Evolutionary conservation across 2,888 invertebrate genomes (phyloP), one percentile per base, ranked within the genome.

Genomic region (Eilema caniola): DNA sequence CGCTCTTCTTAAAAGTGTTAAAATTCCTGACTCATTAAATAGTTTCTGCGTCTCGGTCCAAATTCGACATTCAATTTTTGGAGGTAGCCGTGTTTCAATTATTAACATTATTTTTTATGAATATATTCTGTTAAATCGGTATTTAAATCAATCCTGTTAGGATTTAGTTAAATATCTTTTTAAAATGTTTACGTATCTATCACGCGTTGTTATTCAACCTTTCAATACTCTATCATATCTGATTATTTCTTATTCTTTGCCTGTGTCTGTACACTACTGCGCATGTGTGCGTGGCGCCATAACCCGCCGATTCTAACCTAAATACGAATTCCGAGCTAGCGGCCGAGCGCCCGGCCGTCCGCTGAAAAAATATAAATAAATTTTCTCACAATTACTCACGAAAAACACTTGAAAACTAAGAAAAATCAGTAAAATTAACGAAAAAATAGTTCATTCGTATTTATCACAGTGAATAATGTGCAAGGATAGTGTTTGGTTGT

Each of bases 231-330:
- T 16, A 5, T 37, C 59, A 14, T 25, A 24, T 70, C 67, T 65
- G 23, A 41, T 70, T 66, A 70, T 70, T 65, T 25, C 47, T 60
- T 81, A 81, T 62, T 93, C 94, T 92, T 86, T 94, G 94, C 41
- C 80, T 70, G 69, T 84, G 80, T 87, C 81, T 76, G 79, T 83
- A 86, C 85, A 79, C 57, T 70, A 85, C 72, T 90, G 92, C 93
- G 93, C 92, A 90, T 92, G 93, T 92, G 91, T 92, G 92, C 79
- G 89, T 90, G 90, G 90, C 91, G 90, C 90, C 90, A 86, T 92
- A 89, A 88, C 92, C 90, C 92, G 91, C 91, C 90, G 86, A 92
- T 92, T 93, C 93, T 93, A 95, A 95, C 95, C 95, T 94, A 94
- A 93, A 94, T 94, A 90, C 91, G 90, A 95, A 94, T 92, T 75